These are phyloP conservation scores for Eonycteris spelaea DNA, from an alignment of 2,113 vertebrate species.

Conservation along the genomic window DNA sequence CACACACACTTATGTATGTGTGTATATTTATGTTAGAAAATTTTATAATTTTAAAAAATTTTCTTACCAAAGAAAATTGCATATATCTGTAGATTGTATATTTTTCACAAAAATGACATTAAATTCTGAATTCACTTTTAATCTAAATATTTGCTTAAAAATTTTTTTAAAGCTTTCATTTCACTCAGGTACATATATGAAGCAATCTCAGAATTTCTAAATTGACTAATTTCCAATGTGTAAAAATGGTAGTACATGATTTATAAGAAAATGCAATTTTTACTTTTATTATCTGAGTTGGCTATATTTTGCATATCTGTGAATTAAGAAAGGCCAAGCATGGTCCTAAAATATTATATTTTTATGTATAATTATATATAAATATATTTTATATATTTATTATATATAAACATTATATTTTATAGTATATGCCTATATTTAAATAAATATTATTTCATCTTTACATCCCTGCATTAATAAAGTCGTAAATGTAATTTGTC, in stretches of 20 bases:
- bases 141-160: not conserved
- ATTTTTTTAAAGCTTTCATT: not conserved
- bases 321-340: not conserved
- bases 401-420: no score
- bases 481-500: not conserved
- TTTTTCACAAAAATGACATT: slow-evolving; percentile 17
- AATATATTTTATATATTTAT: no score
- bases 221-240: not conserved
- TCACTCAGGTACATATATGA: not conserved
- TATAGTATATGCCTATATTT: not conserved
- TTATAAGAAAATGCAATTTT: not conserved
- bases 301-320: not conserved
- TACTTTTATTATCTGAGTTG: not conserved
- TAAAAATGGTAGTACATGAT: not conserved
- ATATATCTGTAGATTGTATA: not conserved
- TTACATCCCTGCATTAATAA: not conserved
- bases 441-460: not conserved
- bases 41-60: not conserved
- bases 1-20: not conserved
- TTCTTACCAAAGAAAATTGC: not conserved
- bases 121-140: not conserved
- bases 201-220: not conserved
- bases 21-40: not conserved
- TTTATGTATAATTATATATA: no score
- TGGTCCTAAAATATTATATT: not conserved